Percentiles rank a stretch among this genome's conserved stretches.
These are phyloP conservation scores for Portevinia maculata DNA, from an alignment of 2,888 invertebrate species.

Conservation along the genomic window DNA sequence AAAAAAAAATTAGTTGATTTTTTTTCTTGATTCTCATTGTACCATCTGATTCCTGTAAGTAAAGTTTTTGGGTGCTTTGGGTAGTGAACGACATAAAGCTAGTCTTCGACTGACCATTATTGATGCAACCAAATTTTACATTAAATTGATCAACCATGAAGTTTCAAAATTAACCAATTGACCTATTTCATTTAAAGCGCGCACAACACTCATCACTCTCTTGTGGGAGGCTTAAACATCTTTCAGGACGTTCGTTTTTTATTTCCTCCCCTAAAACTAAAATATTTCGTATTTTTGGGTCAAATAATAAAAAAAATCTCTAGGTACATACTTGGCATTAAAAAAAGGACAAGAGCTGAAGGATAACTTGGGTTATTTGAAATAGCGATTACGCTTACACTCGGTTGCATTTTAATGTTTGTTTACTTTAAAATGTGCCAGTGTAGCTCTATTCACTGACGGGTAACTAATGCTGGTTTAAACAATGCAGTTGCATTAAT, in stretches of 20 bases:
- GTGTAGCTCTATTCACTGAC: constrained; percentile 51
- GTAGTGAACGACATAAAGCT: too few species aligned
- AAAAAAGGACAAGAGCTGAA: constrained; percentile 36
- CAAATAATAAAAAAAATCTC: constrained; percentile 6
- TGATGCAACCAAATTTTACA: too few species aligned
- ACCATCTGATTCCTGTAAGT: too few species aligned
- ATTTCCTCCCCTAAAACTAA: constrained; percentile 23
- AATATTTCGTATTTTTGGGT: constrained; percentile 52
- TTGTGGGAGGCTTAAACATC: not conserved
- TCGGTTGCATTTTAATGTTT: constrained; percentile 60
- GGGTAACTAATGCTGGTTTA: constrained; percentile 55
- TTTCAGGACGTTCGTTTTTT: not conserved
- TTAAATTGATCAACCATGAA: not conserved
- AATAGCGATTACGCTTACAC: constrained; percentile 63
- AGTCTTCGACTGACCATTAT: too few species aligned
- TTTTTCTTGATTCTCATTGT: too few species aligned
- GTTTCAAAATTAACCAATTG: constrained; percentile 45
- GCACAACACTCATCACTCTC: constrained; percentile 6
- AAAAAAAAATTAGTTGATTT: too few species aligned
- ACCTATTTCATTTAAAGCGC: constrained; percentile 11
- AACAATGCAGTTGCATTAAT: constrained; percentile 67
- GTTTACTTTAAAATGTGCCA: constrained; percentile 55
- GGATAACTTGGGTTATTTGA: constrained; percentile 57
- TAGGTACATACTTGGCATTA: not conserved
- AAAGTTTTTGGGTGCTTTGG: too few species aligned